Evolutionary conservation across 2,113 vertebrate genomes (phyloP).

Genomic region (Cottus gobio): DNA sequence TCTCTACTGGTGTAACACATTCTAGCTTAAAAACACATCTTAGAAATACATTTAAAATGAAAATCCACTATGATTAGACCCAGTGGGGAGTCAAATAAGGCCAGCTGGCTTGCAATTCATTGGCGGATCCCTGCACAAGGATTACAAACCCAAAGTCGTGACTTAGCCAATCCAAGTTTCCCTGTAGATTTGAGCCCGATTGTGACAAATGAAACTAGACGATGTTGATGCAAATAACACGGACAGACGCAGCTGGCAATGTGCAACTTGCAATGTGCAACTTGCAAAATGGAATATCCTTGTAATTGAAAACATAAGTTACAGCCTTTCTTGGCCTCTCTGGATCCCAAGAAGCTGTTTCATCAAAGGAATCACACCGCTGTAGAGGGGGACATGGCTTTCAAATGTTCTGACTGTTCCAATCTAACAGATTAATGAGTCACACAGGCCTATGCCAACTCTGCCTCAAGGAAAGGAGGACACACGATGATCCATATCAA

Average conservation of each 20-base stretch:
- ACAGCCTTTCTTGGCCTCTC: constrained; percentile 49
- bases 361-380: constrained; percentile 69
- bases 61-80: background rate
- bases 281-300: constrained; percentile 69
- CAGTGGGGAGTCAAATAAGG: background rate
- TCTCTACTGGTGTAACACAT: background rate
- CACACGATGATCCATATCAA: constrained; percentile 69
- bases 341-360: constrained; percentile 61
- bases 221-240: constrained; percentile 56
- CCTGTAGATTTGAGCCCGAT: constrained; percentile 21
- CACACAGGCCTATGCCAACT: constrained; percentile 61
- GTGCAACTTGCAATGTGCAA: constrained; percentile 40
- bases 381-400: constrained; percentile 62
- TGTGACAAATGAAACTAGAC: constrained; percentile 55
- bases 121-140: background rate
- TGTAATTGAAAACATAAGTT: constrained; percentile 77
- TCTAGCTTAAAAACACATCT: background rate
- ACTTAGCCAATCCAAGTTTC: constrained; percentile 13
- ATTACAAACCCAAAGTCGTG: background rate
- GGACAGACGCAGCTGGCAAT: constrained; percentile 44
- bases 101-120: background rate
- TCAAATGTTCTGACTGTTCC: constrained; percentile 78
- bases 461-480: constrained; percentile 69
- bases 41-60: background rate
- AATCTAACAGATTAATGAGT: constrained; percentile 83